These are phyloP conservation scores for Tetrax tetrax DNA, from an alignment of 2,113 vertebrate species.

Conservation along the genomic window DNA sequence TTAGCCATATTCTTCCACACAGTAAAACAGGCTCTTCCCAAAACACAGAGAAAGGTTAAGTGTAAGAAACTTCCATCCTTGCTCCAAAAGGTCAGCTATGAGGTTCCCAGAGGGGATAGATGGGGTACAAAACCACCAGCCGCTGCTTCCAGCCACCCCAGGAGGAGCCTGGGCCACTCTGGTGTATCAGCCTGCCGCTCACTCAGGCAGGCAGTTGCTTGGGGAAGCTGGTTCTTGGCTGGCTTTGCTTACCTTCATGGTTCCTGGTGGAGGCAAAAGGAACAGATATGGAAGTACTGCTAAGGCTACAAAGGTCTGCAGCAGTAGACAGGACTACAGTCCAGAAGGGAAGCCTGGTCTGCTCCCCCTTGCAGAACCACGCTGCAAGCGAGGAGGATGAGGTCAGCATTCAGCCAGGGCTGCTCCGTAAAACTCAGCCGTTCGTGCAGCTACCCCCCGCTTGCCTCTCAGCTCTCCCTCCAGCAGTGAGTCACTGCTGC, in stretches of 20 bases:
- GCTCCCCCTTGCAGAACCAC: not conserved
- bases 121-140: not conserved
- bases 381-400: not conserved
- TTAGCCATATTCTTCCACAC: not conserved
- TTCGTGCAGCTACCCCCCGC: not conserved
- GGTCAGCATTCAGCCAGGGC: not conserved
- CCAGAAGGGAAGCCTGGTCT: not conserved
- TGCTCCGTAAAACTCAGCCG: not conserved
- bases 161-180: not conserved
- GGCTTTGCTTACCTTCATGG: not conserved
- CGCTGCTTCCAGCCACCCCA: not conserved
- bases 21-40: not conserved
- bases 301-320: not conserved
- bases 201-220: not conserved
- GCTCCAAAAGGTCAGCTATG: not conserved
- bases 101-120: not conserved
- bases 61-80: not conserved
- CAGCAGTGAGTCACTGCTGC: not conserved
- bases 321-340: not conserved
- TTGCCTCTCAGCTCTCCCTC: not conserved
- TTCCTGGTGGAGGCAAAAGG: not conserved
- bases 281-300: not conserved
- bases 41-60: not conserved
- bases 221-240: not conserved
- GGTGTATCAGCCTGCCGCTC: not conserved